These are phyloP conservation scores for Drosophila subquinaria DNA, from an alignment of 2,888 invertebrate species.

Conservation along the genomic window DNA sequence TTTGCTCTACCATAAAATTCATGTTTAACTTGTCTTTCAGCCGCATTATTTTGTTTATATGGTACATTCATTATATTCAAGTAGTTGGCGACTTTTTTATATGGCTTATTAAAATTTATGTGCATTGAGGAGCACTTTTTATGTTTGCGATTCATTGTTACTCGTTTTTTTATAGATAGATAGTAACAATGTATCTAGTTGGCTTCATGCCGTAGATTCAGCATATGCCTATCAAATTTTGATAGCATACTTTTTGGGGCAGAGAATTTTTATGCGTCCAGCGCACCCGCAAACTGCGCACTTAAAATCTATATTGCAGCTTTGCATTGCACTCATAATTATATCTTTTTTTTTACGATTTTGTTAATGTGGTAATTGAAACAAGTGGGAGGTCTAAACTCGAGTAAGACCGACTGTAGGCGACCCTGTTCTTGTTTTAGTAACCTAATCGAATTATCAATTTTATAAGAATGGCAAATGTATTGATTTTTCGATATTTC, in stretches of 20 bases:
- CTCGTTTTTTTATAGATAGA: conserved; percentile 48
- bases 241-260: conserved; percentile 43
- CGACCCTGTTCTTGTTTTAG: too few relatives aligned
- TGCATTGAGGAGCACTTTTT: conserved; percentile 53
- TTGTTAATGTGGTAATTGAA: conserved; percentile 26
- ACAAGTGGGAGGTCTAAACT: too few relatives aligned
- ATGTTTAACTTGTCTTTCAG: conserved; percentile 57
- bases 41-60: conserved; percentile 64
- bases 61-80: conserved; percentile 27
- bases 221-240: conserved; percentile 71
- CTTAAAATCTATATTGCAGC: conserved; percentile 36
- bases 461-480: too few relatives aligned
- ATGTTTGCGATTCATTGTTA: conserved; percentile 55
- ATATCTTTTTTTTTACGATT: conserved; percentile 31
- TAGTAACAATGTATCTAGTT: conserved; percentile 43
- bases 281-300: conserved; percentile 37
- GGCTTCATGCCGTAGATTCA: conserved; percentile 35
- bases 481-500: too few relatives aligned
- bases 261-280: conserved; percentile 41
- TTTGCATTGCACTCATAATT: conserved; percentile 31
- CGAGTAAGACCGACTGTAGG: too few relatives aligned
- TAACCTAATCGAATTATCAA: too few relatives aligned
- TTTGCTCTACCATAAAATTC: conserved; percentile 54
- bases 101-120: conserved; percentile 71
- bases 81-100: conserved; percentile 41